Conservation (phyloP, 2,113 vertebrate genomes). For the Eublepharis macularius region DNA sequence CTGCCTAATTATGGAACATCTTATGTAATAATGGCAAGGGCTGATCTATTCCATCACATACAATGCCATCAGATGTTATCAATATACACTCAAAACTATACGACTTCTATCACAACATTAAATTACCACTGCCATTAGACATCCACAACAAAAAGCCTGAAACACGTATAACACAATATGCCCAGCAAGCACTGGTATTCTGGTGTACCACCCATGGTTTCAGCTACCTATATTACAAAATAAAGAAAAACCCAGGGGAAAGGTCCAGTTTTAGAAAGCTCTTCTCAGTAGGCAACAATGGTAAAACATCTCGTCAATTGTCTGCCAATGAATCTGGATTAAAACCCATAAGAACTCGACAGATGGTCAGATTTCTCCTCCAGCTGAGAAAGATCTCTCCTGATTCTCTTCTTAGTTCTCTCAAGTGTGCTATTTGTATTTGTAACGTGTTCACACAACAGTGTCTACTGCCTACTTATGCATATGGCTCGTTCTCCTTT, state of each 20-base stretch:
- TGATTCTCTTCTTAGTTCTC: background rate
- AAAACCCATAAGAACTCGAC: slow-evolving; percentile 8
- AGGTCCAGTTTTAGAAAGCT: background rate
- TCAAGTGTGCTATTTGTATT: background rate
- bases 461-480: background rate
- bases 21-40: background rate
- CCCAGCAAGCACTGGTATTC: background rate
- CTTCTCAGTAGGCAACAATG: background rate
- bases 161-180: background rate
- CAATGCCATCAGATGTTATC: background rate
- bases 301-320: background rate
- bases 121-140: background rate
- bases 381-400: background rate
- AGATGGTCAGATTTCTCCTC: background rate
- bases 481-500: background rate
- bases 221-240: background rate
- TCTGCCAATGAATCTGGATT: background rate
- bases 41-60: background rate
- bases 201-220: background rate
- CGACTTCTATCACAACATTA: background rate
- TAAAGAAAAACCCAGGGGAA: background rate
- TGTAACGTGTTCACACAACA: background rate
- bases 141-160: background rate
- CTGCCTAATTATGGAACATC: background rate
- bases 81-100: background rate